These are phyloP conservation scores for Lasioglossum zephyrum DNA, from an alignment of 2,888 invertebrate genomes.

Conservation along the genomic window DNA sequence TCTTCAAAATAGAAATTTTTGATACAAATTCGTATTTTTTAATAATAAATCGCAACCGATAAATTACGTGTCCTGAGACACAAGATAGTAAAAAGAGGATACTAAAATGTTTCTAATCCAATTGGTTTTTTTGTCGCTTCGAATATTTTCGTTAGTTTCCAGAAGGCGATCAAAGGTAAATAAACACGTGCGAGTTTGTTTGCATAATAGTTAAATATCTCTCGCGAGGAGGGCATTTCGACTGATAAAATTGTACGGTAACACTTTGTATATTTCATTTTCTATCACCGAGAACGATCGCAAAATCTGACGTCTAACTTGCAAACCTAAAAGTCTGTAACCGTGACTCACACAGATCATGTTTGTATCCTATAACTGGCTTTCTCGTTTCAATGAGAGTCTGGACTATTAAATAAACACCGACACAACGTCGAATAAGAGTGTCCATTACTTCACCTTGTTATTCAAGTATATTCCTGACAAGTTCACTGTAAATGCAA, in stretches of 20 bases:
- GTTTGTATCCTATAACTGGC: background rate
- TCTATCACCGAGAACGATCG: background rate
- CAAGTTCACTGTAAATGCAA: background rate
- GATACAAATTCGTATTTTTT: too few relatives aligned
- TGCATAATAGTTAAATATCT: background rate
- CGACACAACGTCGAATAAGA: conserved; percentile 1
- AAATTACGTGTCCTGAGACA: too few relatives aligned
- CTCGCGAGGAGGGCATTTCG: background rate
- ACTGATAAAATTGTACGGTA: background rate
- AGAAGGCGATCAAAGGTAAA: background rate
- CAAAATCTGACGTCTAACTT: background rate
- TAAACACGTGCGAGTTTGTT: background rate
- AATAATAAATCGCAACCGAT: background rate
- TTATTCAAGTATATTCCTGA: background rate
- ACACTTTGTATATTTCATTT: background rate
- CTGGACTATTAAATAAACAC: background rate
- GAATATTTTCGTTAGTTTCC: background rate
- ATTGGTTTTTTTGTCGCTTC: background rate
- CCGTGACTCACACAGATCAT: background rate
- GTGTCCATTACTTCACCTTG: conserved; percentile 1
- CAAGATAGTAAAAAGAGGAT: background rate
- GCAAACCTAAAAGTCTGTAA: background rate
- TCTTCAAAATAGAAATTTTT: too few relatives aligned
- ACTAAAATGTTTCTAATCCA: background rate
- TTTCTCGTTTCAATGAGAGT: background rate